Base-by-base conservation (phyloP, 1,140 invertebrate species). In the Bradynema listronoti region DNA sequence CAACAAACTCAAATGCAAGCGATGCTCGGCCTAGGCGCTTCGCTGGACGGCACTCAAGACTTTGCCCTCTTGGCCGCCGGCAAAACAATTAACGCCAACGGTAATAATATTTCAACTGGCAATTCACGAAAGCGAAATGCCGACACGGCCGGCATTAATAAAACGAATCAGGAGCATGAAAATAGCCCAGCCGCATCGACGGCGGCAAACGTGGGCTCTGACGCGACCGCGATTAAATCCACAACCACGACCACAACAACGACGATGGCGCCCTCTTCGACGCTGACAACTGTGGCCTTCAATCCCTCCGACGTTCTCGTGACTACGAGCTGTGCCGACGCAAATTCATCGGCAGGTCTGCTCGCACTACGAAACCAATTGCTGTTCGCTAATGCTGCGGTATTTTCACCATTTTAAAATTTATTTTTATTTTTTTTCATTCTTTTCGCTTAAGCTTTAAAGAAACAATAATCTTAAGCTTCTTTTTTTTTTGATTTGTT, bases 311-410 rank as follows among this genome's bases (percentile, higher is more conserved):
- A 25, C 19, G 34, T 32, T 4, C 34, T 32, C 29, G 19, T n/a
- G 4, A n/a, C 47, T 4, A 19, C 22, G 19, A 30, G 27, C 16
- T 16, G 16, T 30, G 19, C n/a, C 16, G 47, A 50, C 47, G 16
- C 16, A 32, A 27, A 25, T 19, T 50, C 34, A n/a, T 27, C 34
- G 16, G 27, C 29, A 19, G 34, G 34, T 27, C 27, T 50, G 27
- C 16, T n/a, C 29, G 47, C 47, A 19, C 47, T 50, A 25, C 47
- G 27, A 27, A 50, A 27, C 47, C 47, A 50, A 29, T 19, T 50
- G 16, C 47, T 50, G 47, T 29, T 50, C n/a, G 47, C 47, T 50
- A 29, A 25, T 50, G 47, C 47, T 50, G 47, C 47, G 47, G 47
- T 50, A 50, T 50, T n/a, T 32, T 29, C 29, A 50, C 34, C 27